phyloP scores from a whole-genome alignment of 2,113 vertebrate species.

The Brienomyrus longianalis region DNA sequence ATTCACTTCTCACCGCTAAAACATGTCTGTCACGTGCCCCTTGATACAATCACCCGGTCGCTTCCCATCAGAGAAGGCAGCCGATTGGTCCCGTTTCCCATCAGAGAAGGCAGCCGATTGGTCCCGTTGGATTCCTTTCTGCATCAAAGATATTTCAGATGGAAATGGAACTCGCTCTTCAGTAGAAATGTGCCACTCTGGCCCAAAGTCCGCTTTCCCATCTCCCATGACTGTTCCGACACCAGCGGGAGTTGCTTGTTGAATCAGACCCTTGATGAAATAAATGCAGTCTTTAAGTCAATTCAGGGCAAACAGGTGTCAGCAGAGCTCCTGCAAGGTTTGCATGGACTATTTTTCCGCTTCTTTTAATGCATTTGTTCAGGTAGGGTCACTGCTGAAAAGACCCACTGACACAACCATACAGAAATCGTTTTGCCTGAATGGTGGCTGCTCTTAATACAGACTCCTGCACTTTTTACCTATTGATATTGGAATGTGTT shows the following conservation, averaged over 20 bases:
- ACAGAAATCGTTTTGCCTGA: conserved; percentile 14
- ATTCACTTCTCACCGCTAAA: neutral
- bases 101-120: neutral
- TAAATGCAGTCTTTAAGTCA: neutral
- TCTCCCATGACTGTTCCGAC: neutral
- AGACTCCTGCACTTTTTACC: conserved; percentile 20
- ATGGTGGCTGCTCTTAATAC: conserved; percentile 14
- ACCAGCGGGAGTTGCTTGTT: neutral
- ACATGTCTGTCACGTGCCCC: neutral
- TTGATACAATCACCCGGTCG: neutral
- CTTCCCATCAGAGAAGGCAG: neutral
- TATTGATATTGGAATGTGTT: conserved; percentile 30
- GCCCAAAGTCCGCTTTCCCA: neutral
- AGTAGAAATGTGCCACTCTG: neutral
- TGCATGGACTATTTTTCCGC: conserved; percentile 37
- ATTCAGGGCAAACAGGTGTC: conserved; percentile 1
- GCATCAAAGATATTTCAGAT: neutral
- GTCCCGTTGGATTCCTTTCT: neutral
- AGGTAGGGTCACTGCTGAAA: neutral
- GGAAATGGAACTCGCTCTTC: neutral
- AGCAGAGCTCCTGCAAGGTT: conserved; percentile 7
- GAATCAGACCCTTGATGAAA: neutral
- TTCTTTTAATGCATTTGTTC: conserved; percentile 1
- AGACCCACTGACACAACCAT: neutral
- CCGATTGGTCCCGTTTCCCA: neutral